Evolutionary conservation across 1,140 invertebrate genomes (phyloP).

Genomic region (Gonatopus flavifemur): DNA sequence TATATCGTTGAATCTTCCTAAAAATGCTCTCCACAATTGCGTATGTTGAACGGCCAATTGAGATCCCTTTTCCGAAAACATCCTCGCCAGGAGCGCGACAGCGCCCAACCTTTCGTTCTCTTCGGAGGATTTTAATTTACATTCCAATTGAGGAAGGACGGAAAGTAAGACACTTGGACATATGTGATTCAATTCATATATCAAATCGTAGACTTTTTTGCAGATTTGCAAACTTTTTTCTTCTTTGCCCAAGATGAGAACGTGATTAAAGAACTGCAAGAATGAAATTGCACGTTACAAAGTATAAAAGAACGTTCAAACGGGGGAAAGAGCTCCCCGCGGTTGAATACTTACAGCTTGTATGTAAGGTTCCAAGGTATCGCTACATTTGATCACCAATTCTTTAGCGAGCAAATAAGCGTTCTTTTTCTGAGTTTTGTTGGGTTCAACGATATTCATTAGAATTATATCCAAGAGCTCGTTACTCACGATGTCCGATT

Average conservation of each 20-base stretch:
- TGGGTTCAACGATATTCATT: constrained; percentile 94
- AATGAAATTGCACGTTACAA: background rate
- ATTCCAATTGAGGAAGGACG: constrained; percentile 92
- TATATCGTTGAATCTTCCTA: constrained; percentile 95
- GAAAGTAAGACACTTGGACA: constrained; percentile 84
- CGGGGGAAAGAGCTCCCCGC: too few relatives aligned
- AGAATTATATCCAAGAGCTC: constrained; percentile 93
- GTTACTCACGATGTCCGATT: constrained; percentile 93
- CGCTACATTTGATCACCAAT: constrained; percentile 85
- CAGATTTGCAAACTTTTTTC: constrained; percentile 79
- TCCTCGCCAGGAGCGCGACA: constrained; percentile 87
- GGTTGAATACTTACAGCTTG: constrained; percentile 73
- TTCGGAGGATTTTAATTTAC: constrained; percentile 85
- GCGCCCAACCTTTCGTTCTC: constrained; percentile 84
- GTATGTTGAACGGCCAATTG: constrained; percentile 83
- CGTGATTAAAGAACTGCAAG: constrained; percentile 91
- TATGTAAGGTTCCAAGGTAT: constrained; percentile 91
- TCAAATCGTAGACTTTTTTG: constrained; percentile 90
- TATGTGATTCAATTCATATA: constrained; percentile 95
- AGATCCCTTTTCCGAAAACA: constrained; percentile 96
- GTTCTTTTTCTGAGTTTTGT: constrained; percentile 87
- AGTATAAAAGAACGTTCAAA: background rate
- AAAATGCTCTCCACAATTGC: constrained; percentile 83
- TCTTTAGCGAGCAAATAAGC: constrained; percentile 91
- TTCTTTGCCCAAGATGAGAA: constrained; percentile 88